Evolutionary conservation across 2,888 invertebrate genomes (phyloP).

Genomic region (Megalurothrips usitatus): DNA sequence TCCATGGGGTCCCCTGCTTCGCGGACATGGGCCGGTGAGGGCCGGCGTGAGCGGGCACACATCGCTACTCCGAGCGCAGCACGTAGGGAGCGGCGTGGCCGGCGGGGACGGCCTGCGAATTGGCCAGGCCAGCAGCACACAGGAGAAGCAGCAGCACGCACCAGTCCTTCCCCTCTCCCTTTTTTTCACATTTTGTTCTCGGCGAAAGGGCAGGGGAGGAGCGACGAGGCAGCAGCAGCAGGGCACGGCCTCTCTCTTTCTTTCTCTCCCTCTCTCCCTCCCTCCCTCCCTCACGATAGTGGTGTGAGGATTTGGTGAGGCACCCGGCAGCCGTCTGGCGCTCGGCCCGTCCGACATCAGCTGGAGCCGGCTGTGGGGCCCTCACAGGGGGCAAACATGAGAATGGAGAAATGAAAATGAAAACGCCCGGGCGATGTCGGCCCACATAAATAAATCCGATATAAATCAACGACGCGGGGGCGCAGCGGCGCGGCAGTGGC

Average conservation of each 20-base stretch:
- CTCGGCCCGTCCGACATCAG: background rate
- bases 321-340: background rate
- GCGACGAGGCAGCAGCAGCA: too few relatives aligned
- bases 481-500: background rate
- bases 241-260: too few relatives aligned
- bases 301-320: too few relatives aligned
- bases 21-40: background rate
- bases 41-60: background rate
- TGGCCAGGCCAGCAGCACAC: background rate
- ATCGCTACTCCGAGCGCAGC: background rate
- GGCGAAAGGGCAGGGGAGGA: too few relatives aligned
- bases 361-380: background rate
- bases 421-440: background rate
- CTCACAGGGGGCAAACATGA: background rate
- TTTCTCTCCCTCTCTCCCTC: too few relatives aligned
- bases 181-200: too few relatives aligned
- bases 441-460: slow-evolving; percentile 15
- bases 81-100: background rate
- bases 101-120: background rate
- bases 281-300: too few relatives aligned
- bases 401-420: slow-evolving; percentile 23
- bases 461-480: background rate
- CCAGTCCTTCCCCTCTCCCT: background rate
- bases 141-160: too few relatives aligned
- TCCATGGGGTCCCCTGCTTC: background rate